These are phyloP conservation scores for Ariopsis seemanni DNA, from an alignment of 2,113 vertebrate species.

Conservation along the genomic window DNA sequence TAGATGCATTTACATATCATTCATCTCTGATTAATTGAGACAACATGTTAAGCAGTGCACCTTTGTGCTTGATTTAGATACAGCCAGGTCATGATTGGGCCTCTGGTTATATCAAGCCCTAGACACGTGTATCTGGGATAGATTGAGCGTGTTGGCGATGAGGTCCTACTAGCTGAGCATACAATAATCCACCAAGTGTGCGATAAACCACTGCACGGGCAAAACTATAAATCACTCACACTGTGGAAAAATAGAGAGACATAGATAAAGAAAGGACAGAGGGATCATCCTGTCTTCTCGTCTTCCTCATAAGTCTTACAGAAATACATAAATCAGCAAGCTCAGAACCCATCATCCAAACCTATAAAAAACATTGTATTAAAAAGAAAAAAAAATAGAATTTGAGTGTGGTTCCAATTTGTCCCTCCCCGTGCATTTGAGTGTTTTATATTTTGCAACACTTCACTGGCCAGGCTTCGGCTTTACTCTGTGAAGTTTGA, in stretches of 20 bases:
- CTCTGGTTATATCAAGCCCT: not conserved
- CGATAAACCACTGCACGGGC: conserved; percentile 60
- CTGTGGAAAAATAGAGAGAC: conserved; percentile 31
- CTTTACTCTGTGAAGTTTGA: conserved; percentile 52
- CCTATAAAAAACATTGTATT: conserved; percentile 58
- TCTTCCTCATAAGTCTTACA: conserved; percentile 64
- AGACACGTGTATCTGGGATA: conserved; percentile 28
- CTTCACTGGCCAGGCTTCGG: conserved; percentile 60
- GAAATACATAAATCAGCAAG: conserved; percentile 63
- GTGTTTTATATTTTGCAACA: conserved; percentile 71
- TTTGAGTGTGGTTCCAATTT: conserved; percentile 67
- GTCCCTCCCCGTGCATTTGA: conserved; percentile 55
- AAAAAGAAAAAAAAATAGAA: conserved; percentile 48
- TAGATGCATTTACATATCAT: not conserved
- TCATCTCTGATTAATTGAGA: conserved; percentile 14
- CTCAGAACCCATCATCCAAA: conserved; percentile 55
- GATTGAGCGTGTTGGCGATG: conserved; percentile 9
- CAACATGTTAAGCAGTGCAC: conserved; percentile 16
- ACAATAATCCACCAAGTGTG: conserved; percentile 42
- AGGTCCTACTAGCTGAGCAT: conserved; percentile 16
- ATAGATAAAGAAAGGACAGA: conserved; percentile 52
- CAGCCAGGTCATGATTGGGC: not conserved
- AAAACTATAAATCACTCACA: conserved; percentile 61
- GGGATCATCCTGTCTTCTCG: conserved; percentile 63
- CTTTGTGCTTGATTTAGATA: conserved; percentile 33